Evolutionary conservation across 2,113 vertebrate genomes (phyloP).

Genomic region (Brachypodius melanocephalos): DNA sequence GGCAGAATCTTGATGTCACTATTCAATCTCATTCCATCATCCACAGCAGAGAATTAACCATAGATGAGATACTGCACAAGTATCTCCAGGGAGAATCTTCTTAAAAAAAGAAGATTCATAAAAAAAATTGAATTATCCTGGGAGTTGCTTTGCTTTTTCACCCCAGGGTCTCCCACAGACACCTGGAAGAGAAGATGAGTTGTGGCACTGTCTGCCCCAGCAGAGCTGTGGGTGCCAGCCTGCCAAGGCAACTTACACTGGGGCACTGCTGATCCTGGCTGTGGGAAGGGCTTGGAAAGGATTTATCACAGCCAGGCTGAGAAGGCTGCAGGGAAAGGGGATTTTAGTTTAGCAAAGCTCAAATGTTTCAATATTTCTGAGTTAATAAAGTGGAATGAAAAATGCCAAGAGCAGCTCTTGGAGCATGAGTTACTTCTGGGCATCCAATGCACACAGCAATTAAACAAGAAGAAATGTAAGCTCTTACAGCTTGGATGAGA

Average conservation of each 20-base stretch:
- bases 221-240: not conserved
- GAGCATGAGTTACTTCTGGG: not conserved
- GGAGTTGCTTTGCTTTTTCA: not conserved
- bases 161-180: not conserved
- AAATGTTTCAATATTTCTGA: not conserved
- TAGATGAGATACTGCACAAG: not conserved
- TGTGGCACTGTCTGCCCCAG: not conserved
- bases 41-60: not conserved
- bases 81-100: not conserved
- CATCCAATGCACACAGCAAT: not conserved
- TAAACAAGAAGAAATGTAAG: not conserved
- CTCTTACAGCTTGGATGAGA: not conserved
- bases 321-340: not conserved
- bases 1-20: not conserved
- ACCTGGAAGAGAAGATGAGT: not conserved
- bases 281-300: accelerated
- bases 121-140: not conserved
- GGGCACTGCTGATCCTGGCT: not conserved
- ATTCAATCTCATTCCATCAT: not conserved
- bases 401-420: not conserved
- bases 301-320: not conserved
- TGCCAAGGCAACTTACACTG: accelerated
- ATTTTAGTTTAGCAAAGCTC: not conserved
- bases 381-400: not conserved
- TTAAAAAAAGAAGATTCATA: not conserved